Percentiles rank a stretch among this genome's conserved stretches.
Conservation (phyloP, 2,888 invertebrate species). For the Oxyteleia sp. region DNA sequence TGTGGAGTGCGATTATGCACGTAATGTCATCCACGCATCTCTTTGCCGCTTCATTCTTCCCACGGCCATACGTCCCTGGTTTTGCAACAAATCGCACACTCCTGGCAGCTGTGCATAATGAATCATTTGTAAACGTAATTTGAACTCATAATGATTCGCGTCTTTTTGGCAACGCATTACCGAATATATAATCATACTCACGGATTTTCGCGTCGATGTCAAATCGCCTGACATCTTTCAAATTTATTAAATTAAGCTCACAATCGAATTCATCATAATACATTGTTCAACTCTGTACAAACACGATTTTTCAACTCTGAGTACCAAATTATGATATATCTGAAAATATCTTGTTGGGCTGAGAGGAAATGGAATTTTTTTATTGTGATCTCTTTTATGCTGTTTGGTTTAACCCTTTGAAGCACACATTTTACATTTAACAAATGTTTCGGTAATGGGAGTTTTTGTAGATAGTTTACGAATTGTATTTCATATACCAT, state of each 20-base stretch:
- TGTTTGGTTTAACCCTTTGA: no score
- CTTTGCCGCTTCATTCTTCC: constrained; percentile 40
- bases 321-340: no score
- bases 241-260: neutral
- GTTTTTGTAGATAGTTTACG: no score
- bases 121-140: constrained; percentile 69
- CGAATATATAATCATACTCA: constrained; percentile 66
- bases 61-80: constrained; percentile 54
- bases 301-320: no score
- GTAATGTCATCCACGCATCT: constrained; percentile 28
- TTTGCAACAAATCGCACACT: constrained; percentile 58
- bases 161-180: constrained; percentile 60
- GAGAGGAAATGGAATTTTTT: no score
- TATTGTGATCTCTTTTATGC: no score
- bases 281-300: no score
- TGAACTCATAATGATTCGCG: constrained; percentile 65
- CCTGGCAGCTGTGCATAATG: constrained; percentile 47
- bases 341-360: no score
- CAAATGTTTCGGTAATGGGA: no score
- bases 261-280: neutral
- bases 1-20: constrained; percentile 5
- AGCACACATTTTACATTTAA: no score
- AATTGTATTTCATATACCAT: no score
- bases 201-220: constrained; percentile 19
- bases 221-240: neutral